Percentiles rank a stretch among this genome's conserved stretches.
phyloP scores from a whole-genome alignment of 2,888 invertebrate genomes.

The Venusia cambrica region DNA sequence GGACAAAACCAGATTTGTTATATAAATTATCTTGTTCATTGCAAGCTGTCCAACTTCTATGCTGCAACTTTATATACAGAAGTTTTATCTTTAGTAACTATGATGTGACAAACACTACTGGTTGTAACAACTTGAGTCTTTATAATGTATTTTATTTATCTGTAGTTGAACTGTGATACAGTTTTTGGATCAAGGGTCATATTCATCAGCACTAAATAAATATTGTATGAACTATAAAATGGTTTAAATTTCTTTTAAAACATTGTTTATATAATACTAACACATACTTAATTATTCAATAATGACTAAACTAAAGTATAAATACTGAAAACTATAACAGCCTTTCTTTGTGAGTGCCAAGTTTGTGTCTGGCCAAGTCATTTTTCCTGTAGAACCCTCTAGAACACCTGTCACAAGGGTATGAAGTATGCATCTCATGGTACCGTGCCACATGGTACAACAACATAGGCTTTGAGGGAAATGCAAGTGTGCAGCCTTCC shows the following conservation, averaged over 20 bases:
- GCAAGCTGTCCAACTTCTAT: too few species aligned
- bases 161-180: slow-evolving; percentile 57
- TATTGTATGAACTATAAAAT: slow-evolving; percentile 46
- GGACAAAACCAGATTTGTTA: too few species aligned
- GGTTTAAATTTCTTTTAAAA: slow-evolving; percentile 27
- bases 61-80: too few species aligned
- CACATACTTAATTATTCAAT: slow-evolving; percentile 11
- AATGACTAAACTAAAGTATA: slow-evolving; percentile 12
- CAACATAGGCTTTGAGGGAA: slow-evolving; percentile 62
- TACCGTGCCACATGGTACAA: slow-evolving; percentile 59
- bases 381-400: slow-evolving; percentile 67
- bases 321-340: slow-evolving; percentile 27
- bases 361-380: slow-evolving; percentile 65
- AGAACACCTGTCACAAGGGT: slow-evolving; percentile 59
- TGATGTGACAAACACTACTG: too few species aligned
- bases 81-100: too few species aligned
- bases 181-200: slow-evolving; percentile 52
- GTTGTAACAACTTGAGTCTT: too few species aligned
- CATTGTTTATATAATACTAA: neutral
- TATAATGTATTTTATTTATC: slow-evolving; percentile 30
- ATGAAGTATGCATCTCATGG: slow-evolving; percentile 55
- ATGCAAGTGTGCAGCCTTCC: slow-evolving; percentile 51
- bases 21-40: too few species aligned
- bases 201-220: slow-evolving; percentile 62
- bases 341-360: slow-evolving; percentile 61